These are phyloP conservation scores for Ceryle rudis DNA, from an alignment of 2,797 vertebrate genomes.

Conservation along the genomic window DNA sequence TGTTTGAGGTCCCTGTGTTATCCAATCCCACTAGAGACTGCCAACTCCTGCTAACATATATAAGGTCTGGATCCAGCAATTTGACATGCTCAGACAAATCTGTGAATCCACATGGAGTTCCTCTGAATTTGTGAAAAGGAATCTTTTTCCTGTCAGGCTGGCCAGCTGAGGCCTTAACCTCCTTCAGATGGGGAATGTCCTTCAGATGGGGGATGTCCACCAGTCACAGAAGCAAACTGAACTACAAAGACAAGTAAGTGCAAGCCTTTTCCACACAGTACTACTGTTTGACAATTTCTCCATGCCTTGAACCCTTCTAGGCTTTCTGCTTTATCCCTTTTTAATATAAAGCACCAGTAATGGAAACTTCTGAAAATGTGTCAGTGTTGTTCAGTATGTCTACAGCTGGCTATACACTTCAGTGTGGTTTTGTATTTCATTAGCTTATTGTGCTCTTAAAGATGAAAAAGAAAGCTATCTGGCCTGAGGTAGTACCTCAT, in stretches of 20 bases:
- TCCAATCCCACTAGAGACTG: conserved; percentile 5
- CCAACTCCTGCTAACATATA: conserved; percentile 24
- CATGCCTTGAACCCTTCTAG: neutral
- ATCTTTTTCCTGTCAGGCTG: neutral
- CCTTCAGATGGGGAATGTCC: neutral
- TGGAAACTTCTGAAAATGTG: neutral
- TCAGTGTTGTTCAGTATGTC: neutral
- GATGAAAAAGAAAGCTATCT: neutral
- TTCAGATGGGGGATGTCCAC: neutral
- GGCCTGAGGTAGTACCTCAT: neutral
- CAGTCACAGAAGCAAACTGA: neutral
- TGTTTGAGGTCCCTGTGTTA: conserved; percentile 30
- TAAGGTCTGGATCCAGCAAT: conserved; percentile 29
- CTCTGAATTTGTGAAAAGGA: conserved; percentile 12
- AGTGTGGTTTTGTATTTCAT: neutral
- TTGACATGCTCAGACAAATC: conserved; percentile 40
- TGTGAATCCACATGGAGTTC: neutral
- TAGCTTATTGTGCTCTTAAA: neutral
- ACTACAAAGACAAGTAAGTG: neutral
- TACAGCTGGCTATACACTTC: neutral
- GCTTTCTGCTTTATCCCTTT: neutral
- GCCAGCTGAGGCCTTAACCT: neutral
- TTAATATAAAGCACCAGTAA: neutral
- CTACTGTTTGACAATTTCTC: neutral
- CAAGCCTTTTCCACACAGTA: neutral